Base-by-base conservation (phyloP, 64 coral and sea anemone genomes). In the Montipora cactus region DNA sequence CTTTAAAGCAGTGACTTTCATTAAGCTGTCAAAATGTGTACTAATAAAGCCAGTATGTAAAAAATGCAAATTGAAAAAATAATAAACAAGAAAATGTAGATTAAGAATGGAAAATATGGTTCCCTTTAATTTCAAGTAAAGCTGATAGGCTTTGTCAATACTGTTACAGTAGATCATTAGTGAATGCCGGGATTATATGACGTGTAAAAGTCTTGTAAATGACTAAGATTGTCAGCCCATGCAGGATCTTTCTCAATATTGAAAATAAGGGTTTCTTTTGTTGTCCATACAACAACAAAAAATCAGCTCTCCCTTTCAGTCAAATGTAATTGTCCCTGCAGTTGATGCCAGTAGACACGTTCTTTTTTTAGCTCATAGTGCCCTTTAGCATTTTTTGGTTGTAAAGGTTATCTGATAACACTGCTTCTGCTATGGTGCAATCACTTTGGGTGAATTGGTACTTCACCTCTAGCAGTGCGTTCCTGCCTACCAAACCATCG, bases 261-360 rank as follows among this genome's bases (percentile, higher is more conserved):
- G 53, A 57, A 11, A 11, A 57, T 57, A 57, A 57, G 53, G 1
- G 53, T 57, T 57, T 57, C 53, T 57, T 57, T 57, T 57, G 53
- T 57, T 57, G 53, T 87, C 91, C 81, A 93, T 7, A 93, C 91
- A 87, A 93, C 91, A 87, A 93, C 81, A 93, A 93, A 93, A 86
- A 74, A 80, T 12, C 89, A 80, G 22, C 81, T 5, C 25, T 93
- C 18, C 37, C 91, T 92, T 44, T 71, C n/a, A 74, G 68, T 75
- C 44, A 90, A 6, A 45, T 90, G 62, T 37, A 93, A 61, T 44
- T 93, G 81, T 16, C 91, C 75, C 59, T 93, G 91, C 12, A 87
- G 58, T 77, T 93, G 81, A 79, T 93, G 89, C 53, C 53, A 57
- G 53, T 57, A 57, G 53, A 57, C 53, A 57, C 6, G 53, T 57